Percentiles rank a stretch among this genome's conserved stretches.
Evolutionary conservation across 1,140 invertebrate species (phyloP).

Genomic region (Ectropis grisescens): DNA sequence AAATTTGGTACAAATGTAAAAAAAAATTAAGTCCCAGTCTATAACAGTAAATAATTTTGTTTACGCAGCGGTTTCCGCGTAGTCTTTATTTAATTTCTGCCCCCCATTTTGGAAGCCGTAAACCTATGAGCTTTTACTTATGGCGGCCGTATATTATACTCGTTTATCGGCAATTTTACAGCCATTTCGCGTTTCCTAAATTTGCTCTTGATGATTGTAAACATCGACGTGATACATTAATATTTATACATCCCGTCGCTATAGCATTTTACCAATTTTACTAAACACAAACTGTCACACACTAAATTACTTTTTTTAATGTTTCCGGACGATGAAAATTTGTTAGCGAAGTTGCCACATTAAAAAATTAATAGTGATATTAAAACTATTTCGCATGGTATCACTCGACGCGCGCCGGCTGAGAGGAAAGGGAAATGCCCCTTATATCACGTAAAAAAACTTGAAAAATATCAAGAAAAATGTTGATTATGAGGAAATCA

Average conservation of each 20-base stretch:
- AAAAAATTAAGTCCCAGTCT: no score
- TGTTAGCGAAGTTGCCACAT: conserved; percentile 49
- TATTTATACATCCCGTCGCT: conserved; percentile 55
- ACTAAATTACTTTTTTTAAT: conserved; percentile 66
- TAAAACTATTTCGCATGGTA: conserved; percentile 58
- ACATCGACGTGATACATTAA: conserved; percentile 41
- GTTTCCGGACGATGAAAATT: conserved; percentile 53
- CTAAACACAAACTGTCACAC: conserved; percentile 38
- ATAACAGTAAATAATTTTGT: no score
- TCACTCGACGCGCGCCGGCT: conserved; percentile 25
- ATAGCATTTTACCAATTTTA: conserved; percentile 52
- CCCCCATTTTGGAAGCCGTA: no score
- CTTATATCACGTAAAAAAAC: conserved; percentile 55
- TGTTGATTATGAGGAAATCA: conserved; percentile 36
- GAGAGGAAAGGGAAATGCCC: conserved; percentile 53
- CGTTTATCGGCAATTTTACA: conserved; percentile 35
- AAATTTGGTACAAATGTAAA: no score
- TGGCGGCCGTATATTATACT: no score
- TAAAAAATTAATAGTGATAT: conserved; percentile 59
- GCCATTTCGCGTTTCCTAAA: conserved; percentile 27
- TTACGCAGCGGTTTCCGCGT: no score
- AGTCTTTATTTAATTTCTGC: no score
- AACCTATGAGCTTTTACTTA: no score
- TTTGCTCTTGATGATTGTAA: conserved; percentile 34
- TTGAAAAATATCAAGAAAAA: conserved; percentile 39